Evolutionary conservation across 2,113 vertebrate species (phyloP).

Genomic region (Dolichotis patagonum): DNA sequence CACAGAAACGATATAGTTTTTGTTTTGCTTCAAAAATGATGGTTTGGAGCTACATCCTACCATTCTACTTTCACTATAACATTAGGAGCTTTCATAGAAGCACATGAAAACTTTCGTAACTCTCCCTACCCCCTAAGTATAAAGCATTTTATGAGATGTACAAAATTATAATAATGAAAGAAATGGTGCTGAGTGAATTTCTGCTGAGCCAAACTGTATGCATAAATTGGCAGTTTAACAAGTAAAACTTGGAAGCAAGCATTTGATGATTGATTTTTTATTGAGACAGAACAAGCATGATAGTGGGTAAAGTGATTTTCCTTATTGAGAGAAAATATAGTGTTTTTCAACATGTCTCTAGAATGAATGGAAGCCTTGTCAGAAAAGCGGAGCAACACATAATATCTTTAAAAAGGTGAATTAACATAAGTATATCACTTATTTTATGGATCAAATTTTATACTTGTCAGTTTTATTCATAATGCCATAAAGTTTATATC

Average conservation of each 20-base stretch:
- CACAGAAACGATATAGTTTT: constrained; percentile 76
- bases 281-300: constrained; percentile 85
- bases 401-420: constrained; percentile 86
- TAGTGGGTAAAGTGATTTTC: constrained; percentile 87
- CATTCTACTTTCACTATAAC: constrained; percentile 58
- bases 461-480: constrained; percentile 86
- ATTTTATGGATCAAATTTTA: constrained; percentile 87
- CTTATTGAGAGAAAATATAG: constrained; percentile 86
- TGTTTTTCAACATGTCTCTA: constrained; percentile 88
- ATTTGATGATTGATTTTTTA: constrained; percentile 88
- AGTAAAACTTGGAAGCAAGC: constrained; percentile 86
- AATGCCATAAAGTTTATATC: constrained; percentile 85
- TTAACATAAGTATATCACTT: constrained; percentile 88
- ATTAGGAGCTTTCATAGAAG: constrained; percentile 51
- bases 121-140: constrained; percentile 51
- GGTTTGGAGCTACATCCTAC: constrained; percentile 50
- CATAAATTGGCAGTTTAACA: constrained; percentile 87
- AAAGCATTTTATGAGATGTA: constrained; percentile 68
- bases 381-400: constrained; percentile 86
- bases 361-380: constrained; percentile 86
- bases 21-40: constrained; percentile 74
- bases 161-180: constrained; percentile 81
- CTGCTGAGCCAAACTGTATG: constrained; percentile 82
- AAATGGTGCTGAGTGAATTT: constrained; percentile 83
- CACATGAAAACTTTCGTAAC: constrained; percentile 67